Conservation (phyloP, 2,797 vertebrate genomes). For the Sebastes nivosus region DNA sequence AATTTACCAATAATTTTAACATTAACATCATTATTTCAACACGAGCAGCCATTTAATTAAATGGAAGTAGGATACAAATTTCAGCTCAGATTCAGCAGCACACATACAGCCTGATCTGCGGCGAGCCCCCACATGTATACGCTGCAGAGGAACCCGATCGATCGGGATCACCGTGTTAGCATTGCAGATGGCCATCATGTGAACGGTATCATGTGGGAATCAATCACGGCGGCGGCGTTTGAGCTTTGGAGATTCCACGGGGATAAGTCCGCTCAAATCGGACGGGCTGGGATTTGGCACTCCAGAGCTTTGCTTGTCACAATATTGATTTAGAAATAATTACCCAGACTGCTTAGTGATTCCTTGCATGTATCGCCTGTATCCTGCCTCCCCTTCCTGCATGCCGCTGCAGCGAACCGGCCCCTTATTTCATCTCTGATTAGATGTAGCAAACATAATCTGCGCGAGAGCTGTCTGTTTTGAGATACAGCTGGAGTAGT, state of each 20-base stretch:
- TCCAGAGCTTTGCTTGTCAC: constrained; percentile 77
- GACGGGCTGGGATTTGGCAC: constrained; percentile 73
- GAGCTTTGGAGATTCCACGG: constrained; percentile 62
- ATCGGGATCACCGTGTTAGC: constrained; percentile 70
- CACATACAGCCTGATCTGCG: background rate
- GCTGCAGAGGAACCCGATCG: constrained; percentile 44
- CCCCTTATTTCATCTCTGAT: constrained; percentile 53
- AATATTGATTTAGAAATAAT: constrained; percentile 85
- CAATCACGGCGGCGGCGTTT: constrained; percentile 64
- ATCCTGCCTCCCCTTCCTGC: constrained; percentile 15
- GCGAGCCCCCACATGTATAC: background rate
- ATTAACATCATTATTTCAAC: constrained; percentile 17
- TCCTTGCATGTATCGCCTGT: constrained; percentile 53
- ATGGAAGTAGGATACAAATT: background rate
- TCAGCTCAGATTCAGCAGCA: background rate
- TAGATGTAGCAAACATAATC: constrained; percentile 66
- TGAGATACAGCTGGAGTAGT: constrained; percentile 57
- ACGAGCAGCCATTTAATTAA: constrained; percentile 17
- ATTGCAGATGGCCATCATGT: constrained; percentile 68
- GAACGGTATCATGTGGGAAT: constrained; percentile 75
- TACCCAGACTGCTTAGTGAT: constrained; percentile 77
- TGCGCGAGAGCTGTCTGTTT: constrained; percentile 54
- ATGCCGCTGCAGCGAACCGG: constrained; percentile 37
- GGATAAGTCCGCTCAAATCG: constrained; percentile 63
- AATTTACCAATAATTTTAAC: constrained; percentile 13